Evolutionary conservation across 2,113 vertebrate species (phyloP).

Genomic region (Tichodroma muraria): DNA sequence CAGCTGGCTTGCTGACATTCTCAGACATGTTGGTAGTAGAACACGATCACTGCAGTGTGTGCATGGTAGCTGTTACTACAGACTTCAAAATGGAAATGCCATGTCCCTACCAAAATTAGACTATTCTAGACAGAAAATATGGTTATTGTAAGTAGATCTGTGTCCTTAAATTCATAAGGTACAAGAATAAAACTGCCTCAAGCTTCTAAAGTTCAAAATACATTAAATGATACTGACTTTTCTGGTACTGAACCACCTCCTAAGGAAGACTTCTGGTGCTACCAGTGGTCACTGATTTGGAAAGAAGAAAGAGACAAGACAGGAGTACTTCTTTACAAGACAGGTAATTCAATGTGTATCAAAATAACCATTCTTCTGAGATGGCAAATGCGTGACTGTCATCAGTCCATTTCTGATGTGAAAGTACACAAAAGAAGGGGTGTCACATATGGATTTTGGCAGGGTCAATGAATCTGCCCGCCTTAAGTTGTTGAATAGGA

Average conservation of each 20-base stretch:
- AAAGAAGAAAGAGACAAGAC: background rate
- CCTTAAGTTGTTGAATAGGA: background rate
- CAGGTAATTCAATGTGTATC: background rate
- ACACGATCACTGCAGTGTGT: background rate
- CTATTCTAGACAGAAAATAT: background rate
- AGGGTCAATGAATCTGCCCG: background rate
- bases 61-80: background rate
- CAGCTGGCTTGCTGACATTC: conserved; percentile 7
- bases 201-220: background rate
- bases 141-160: background rate
- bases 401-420: background rate
- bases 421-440: background rate
- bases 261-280: background rate
- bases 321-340: background rate
- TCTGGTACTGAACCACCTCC: background rate
- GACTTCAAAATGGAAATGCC: background rate
- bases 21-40: background rate
- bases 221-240: background rate
- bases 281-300: background rate
- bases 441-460: background rate
- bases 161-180: background rate
- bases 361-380: background rate
- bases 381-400: background rate
- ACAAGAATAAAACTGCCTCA: background rate
- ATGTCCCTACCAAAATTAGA: background rate